Evolutionary conservation across 2,888 invertebrate species (phyloP).

Genomic region (Drosophila kuntzei): DNA sequence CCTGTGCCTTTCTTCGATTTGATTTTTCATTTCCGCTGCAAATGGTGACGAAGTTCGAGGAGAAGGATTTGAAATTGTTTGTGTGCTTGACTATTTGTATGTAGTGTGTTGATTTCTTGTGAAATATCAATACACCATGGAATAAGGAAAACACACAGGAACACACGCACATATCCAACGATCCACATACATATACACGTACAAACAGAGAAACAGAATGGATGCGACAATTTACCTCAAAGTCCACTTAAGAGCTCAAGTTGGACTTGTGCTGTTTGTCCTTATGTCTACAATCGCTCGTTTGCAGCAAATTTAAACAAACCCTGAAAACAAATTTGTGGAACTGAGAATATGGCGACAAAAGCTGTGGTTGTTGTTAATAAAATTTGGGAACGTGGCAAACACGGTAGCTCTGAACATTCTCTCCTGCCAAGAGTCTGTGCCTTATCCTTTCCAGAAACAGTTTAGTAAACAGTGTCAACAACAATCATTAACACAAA

Average conservation of each 20-base stretch:
- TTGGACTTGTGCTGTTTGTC: slow-evolving; percentile 38
- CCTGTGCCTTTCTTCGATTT: slow-evolving; percentile 83
- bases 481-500: slow-evolving; percentile 75
- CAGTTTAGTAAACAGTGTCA: slow-evolving; percentile 64
- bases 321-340: slow-evolving; percentile 49
- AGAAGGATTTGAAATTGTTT: slow-evolving; percentile 42
- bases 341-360: slow-evolving; percentile 5
- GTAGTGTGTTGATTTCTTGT: slow-evolving; percentile 77
- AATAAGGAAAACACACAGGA: slow-evolving; percentile 59
- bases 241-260: slow-evolving; percentile 66
- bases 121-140: slow-evolving; percentile 80
- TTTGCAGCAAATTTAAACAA: slow-evolving; percentile 66
- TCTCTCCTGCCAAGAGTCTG: slow-evolving; percentile 13
- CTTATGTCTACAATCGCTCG: slow-evolving; percentile 27
- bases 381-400: slow-evolving; percentile 40
- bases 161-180: slow-evolving; percentile 1
- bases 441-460: slow-evolving; percentile 23
- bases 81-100: slow-evolving; percentile 60
- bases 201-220: slow-evolving; percentile 31
- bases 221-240: slow-evolving; percentile 60
- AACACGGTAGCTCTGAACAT: slow-evolving; percentile 1
- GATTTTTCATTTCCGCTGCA: slow-evolving; percentile 85
- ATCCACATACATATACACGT: slow-evolving; percentile 4
- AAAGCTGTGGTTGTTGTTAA: slow-evolving; percentile 36
- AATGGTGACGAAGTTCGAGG: slow-evolving; percentile 76